These are phyloP conservation scores for Ostrea edulis DNA, from an alignment of 1,140 invertebrate genomes.

Conservation along the genomic window DNA sequence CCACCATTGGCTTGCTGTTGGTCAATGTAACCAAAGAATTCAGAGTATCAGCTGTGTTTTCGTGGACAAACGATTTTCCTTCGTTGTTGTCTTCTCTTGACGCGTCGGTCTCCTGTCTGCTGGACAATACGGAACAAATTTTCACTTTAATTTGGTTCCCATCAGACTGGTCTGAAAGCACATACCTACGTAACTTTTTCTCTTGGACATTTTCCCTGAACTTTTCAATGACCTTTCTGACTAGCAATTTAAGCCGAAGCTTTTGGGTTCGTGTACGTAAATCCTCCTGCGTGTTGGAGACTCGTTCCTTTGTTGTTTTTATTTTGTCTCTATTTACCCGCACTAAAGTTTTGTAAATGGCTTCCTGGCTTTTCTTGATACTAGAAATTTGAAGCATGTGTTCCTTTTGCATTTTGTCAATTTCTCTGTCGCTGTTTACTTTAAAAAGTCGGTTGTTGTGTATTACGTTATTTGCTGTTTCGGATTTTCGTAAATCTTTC, in stretches of 20 bases:
- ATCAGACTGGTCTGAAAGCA: neutral
- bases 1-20: neutral
- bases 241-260: constrained; percentile 41
- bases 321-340: constrained; percentile 38
- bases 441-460: neutral
- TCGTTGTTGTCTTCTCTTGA: neutral
- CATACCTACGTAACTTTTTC: constrained; percentile 4
- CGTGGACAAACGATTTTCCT: neutral
- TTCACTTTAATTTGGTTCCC: constrained; percentile 37
- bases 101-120: neutral
- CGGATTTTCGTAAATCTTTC: constrained; percentile 29
- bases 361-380: constrained; percentile 43
- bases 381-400: constrained; percentile 29
- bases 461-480: neutral
- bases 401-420: constrained; percentile 27
- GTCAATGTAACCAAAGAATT: neutral
- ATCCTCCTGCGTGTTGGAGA: constrained; percentile 22
- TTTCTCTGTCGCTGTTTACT: constrained; percentile 3
- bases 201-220: constrained; percentile 39
- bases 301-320: neutral
- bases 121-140: neutral
- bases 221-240: constrained; percentile 31
- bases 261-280: constrained; percentile 32
- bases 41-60: neutral
- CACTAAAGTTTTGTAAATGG: constrained; percentile 11